These are phyloP conservation scores for Hoplostethus atlanticus DNA, from an alignment of 2,797 vertebrate genomes.

Conservation along the genomic window DNA sequence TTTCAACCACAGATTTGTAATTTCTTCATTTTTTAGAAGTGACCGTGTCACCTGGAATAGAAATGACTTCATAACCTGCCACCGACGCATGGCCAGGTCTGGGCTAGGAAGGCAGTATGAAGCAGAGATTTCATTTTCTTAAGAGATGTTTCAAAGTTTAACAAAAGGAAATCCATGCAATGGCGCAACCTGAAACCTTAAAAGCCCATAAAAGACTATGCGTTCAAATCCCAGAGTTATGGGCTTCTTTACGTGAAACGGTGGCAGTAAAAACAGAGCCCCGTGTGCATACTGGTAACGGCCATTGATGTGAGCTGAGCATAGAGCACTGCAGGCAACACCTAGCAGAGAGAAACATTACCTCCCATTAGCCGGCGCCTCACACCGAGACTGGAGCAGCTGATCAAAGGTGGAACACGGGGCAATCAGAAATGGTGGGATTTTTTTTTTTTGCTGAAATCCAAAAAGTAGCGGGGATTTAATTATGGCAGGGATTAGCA, in stretches of 20 bases:
- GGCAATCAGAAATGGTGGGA: background rate
- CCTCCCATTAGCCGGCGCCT: background rate
- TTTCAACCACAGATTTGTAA: no score
- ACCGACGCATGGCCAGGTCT: no score
- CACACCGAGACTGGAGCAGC: background rate
- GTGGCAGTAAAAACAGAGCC: background rate
- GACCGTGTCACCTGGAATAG: no score
- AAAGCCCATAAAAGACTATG: background rate
- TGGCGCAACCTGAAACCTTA: background rate
- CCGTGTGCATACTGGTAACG: slow-evolving; percentile 30
- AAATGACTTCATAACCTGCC: no score
- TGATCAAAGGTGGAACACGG: background rate
- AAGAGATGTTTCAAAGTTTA: no score
- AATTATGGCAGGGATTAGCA: background rate
- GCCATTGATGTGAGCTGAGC: slow-evolving; percentile 65
- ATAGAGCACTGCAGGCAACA: slow-evolving; percentile 56
- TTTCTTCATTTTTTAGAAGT: no score
- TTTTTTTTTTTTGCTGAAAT: background rate
- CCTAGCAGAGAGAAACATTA: slow-evolving; percentile 15
- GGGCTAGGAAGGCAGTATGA: no score
- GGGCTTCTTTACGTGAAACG: background rate
- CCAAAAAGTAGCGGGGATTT: background rate
- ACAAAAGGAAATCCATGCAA: background rate
- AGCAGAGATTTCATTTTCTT: no score
- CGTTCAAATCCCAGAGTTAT: background rate